Evolutionary conservation across 2,113 vertebrate species (phyloP), one percentile per base, ranked within the genome.

Genomic region (Rafetus swinhoei): DNA sequence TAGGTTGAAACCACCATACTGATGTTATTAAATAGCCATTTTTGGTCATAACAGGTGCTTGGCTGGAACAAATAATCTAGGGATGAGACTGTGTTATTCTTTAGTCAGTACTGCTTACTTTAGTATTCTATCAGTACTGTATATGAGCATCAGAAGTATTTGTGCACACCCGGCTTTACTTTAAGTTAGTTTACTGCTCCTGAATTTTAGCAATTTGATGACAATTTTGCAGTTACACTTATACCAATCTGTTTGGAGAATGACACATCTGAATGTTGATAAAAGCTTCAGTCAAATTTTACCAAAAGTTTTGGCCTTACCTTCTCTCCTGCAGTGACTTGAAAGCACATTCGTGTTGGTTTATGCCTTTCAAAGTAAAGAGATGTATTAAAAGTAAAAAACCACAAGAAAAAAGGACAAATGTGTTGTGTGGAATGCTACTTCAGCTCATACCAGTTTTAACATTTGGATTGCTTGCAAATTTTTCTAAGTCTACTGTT

Each of bases 401-500:
- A 79, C 52, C 15, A 69, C n/a, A 72, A 72, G 32, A 87, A 80
- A 72, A 6, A 14, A 25, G 53, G 72, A 81, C 13, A 83, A 77
- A n/a, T n/a, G 32, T 35, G 18, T 72, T n/a, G 18, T 35, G 16
- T 35, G 91, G 84, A 82, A 59, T 24, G 21, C 13, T 22, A 12
- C 85, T 90, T 65, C 45, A 79, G 65, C 92, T 59, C 52, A n/a
- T 9, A 35, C 74, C 24, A 9, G 52, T 1, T 57, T 91, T 84
- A 54, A 9, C 90, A 19, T 77, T 85, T 18, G 39, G 11, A 77
- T 77, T 50, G 39, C 74, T 77, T 24, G 6, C 24, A 14, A 50
- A 54, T 94, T 83, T 91, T 91, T 91, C 25, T 87, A 50, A 82
- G 0, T 85, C 56, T 89, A 62, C 59, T 85, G 18, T 94, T 81